phyloP scores from a whole-genome alignment of 2,797 vertebrate genomes.

The Paratrypauchen microcephalus region DNA sequence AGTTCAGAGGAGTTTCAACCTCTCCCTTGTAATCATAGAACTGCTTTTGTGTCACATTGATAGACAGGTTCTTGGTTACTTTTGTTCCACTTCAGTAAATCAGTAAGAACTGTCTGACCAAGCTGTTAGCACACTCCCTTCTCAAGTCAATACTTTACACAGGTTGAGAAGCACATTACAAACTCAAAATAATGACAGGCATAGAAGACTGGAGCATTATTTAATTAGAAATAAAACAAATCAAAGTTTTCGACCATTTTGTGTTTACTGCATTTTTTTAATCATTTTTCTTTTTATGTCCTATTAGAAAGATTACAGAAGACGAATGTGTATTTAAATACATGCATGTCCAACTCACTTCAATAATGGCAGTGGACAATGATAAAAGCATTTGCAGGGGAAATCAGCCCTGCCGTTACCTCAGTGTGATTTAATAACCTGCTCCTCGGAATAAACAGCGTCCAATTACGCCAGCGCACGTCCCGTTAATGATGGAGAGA shows the following conservation, averaged over 20 bases:
- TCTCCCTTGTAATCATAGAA: slow-evolving; percentile 69
- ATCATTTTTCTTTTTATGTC: background rate
- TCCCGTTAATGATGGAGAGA: slow-evolving; percentile 75
- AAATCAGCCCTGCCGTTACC: slow-evolving; percentile 67
- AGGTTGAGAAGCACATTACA: slow-evolving; percentile 7
- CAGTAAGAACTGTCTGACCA: slow-evolving; percentile 16
- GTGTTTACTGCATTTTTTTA: background rate
- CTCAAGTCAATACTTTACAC: slow-evolving; percentile 35
- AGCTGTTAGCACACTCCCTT: slow-evolving; percentile 16
- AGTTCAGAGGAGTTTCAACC: slow-evolving; percentile 68
- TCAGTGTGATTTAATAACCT: slow-evolving; percentile 77
- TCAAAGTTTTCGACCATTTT: background rate
- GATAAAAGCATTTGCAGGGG: slow-evolving; percentile 62
- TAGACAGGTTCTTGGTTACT: slow-evolving; percentile 59
- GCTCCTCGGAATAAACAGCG: slow-evolving; percentile 74
- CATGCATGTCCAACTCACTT: slow-evolving; percentile 28
- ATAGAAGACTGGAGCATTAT: background rate
- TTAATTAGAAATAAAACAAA: background rate
- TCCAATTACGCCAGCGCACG: slow-evolving; percentile 72
- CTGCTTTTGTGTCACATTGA: slow-evolving; percentile 66
- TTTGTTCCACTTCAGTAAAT: slow-evolving; percentile 42
- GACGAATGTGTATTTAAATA: slow-evolving; percentile 15
- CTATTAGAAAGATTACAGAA: slow-evolving; percentile 1
- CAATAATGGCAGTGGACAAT: slow-evolving; percentile 59
- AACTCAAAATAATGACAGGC: slow-evolving; percentile 5